phyloP scores from a whole-genome alignment of 1,140 invertebrate genomes.

The Euwallacea fornicatus region DNA sequence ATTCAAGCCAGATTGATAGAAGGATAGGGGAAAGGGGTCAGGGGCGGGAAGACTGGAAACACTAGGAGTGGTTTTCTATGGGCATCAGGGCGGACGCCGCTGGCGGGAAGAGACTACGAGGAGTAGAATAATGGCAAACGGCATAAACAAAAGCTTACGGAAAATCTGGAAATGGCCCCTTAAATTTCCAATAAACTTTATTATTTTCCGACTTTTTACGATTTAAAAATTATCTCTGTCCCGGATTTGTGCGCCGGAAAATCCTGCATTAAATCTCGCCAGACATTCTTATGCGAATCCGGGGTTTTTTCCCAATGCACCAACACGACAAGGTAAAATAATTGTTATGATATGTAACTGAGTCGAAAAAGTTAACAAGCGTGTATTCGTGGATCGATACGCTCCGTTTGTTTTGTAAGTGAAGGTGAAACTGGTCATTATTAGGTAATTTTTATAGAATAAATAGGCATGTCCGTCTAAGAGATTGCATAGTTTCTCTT shows the following conservation, averaged over 20 bases:
- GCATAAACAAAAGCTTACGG: slow-evolving; percentile 16
- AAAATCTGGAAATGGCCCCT: slow-evolving; percentile 22
- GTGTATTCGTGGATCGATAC: slow-evolving; percentile 8
- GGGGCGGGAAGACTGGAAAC: not conserved
- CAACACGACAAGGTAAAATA: not conserved
- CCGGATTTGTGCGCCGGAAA: slow-evolving; percentile 1
- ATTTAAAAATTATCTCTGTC: slow-evolving; percentile 18
- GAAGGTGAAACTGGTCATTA: slow-evolving; percentile 25
- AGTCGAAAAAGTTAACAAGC: not conserved
- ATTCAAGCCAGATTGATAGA: not conserved
- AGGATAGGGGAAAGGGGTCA: not conserved
- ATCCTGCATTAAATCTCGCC: not conserved
- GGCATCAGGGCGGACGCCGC: too few relatives aligned
- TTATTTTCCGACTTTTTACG: slow-evolving; percentile 20
- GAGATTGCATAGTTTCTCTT: too few relatives aligned
- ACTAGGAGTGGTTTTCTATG: not conserved
- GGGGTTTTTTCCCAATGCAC: not conserved
- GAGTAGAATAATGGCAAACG: not conserved
- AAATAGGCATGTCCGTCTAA: not conserved
- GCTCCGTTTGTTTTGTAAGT: slow-evolving; percentile 30
- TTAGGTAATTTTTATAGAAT: slow-evolving; percentile 7
- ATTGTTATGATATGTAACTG: not conserved
- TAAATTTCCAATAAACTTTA: slow-evolving; percentile 27
- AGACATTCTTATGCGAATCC: not conserved
- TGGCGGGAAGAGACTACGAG: not conserved